These are phyloP conservation scores for Cordilura impudica DNA, from an alignment of 2,888 invertebrate species.

Conservation along the genomic window DNA sequence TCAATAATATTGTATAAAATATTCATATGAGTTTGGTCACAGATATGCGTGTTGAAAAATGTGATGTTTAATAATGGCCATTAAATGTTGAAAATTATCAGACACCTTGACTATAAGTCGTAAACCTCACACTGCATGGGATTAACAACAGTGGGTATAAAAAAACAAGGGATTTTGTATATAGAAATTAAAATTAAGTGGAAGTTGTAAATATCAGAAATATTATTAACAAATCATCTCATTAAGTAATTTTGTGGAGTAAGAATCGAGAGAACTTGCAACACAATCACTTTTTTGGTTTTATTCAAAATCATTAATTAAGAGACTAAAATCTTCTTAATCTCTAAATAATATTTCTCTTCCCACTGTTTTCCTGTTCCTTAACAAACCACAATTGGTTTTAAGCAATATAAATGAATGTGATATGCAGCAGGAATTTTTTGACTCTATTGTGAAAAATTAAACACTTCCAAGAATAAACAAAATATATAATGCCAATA, in stretches of 20 bases:
- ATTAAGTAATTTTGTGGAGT: too few relatives aligned
- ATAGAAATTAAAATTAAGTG: neutral
- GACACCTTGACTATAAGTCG: slow-evolving; percentile 69
- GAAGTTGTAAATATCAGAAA: too few relatives aligned
- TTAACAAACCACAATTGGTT: slow-evolving; percentile 55
- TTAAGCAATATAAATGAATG: slow-evolving; percentile 57
- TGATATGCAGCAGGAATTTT: slow-evolving; percentile 25
- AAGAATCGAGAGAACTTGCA: too few relatives aligned
- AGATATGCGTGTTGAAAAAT: slow-evolving; percentile 74
- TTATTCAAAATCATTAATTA: too few relatives aligned
- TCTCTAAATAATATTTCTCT: too few relatives aligned
- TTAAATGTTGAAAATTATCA: slow-evolving; percentile 76
- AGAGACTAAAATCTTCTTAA: too few relatives aligned
- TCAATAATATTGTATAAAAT: slow-evolving; percentile 53
- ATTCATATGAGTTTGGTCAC: slow-evolving; percentile 51
- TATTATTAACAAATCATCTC: too few relatives aligned
- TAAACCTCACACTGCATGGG: slow-evolving; percentile 73
- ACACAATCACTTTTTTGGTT: too few relatives aligned
- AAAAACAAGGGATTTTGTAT: neutral
- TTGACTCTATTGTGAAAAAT: slow-evolving; percentile 52
- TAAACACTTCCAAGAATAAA: slow-evolving; percentile 60
- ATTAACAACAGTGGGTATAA: slow-evolving; percentile 51
- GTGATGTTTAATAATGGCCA: slow-evolving; percentile 77
- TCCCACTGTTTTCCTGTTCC: neutral
- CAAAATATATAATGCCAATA: slow-evolving; percentile 2